Conservation (phyloP, 64 coral and sea anemone genomes). For the Actinia tenebrosa region DNA sequence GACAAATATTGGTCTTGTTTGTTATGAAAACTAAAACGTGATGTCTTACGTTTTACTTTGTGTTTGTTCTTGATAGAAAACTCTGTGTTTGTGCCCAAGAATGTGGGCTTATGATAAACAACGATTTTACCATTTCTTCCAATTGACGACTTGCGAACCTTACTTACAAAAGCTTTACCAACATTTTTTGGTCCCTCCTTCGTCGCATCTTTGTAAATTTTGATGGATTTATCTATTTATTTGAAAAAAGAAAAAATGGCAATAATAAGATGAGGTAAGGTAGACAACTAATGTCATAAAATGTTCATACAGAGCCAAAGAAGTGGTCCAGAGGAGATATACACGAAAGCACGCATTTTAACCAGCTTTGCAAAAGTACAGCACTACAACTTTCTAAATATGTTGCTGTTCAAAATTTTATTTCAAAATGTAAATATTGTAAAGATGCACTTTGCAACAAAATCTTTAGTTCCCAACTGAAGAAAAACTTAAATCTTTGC, state of each 20-base stretch:
- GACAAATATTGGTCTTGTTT: not conserved
- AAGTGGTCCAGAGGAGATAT: too few relatives aligned
- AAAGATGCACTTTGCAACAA: too few relatives aligned
- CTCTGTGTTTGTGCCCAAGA: not conserved
- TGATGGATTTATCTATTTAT: not conserved
- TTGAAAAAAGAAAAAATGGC: not conserved
- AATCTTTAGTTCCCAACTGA: too few relatives aligned
- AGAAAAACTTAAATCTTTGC: too few relatives aligned
- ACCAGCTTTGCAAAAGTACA: too few relatives aligned
- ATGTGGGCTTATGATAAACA: not conserved
- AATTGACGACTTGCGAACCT: not conserved
- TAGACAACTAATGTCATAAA: too few relatives aligned
- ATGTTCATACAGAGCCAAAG: too few relatives aligned
- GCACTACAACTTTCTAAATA: too few relatives aligned
- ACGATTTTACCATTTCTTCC: not conserved
- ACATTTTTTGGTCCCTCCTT: not conserved
- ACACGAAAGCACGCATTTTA: too few relatives aligned
- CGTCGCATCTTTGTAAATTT: not conserved
- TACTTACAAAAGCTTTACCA: not conserved
- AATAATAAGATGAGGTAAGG: not conserved
- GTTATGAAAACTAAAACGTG: not conserved
- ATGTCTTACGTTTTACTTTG: not conserved
- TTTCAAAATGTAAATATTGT: too few relatives aligned
- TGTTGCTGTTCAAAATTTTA: too few relatives aligned
- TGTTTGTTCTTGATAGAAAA: not conserved